A percentile compares a stretch with the other conserved stretches of the same genome.
phyloP scores from a whole-genome alignment of 2,797 vertebrate species.

The Liasis olivaceus region DNA sequence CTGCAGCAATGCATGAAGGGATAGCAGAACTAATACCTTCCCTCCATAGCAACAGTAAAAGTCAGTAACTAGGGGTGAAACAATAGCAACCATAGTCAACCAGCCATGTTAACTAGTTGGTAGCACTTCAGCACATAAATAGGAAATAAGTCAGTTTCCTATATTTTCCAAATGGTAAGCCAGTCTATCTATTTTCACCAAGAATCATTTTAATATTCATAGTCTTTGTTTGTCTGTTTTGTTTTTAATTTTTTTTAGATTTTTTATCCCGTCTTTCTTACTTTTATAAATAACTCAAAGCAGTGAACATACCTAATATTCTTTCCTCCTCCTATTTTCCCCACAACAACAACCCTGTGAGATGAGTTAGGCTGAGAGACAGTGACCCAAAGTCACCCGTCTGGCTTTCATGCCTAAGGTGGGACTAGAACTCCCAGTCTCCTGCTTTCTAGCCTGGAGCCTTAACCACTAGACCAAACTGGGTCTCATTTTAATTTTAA shows the following conservation, averaged over 20 bases:
- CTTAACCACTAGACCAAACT: too few relatives aligned
- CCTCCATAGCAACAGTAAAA: not conserved
- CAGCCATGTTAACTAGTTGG: not conserved
- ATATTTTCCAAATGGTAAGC: not conserved
- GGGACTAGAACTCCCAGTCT: not conserved
- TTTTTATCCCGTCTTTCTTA: too few relatives aligned
- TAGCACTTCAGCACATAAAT: not conserved
- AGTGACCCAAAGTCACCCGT: too few relatives aligned
- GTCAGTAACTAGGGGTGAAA: not conserved
- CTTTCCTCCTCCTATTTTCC: too few relatives aligned
- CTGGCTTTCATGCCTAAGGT: too few relatives aligned
- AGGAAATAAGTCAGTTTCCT: not conserved
- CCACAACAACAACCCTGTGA: too few relatives aligned
- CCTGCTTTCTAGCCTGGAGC: too few relatives aligned
- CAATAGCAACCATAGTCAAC: not conserved
- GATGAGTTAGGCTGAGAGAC: too few relatives aligned
- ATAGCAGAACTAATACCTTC: not conserved
- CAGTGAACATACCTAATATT: too few relatives aligned
- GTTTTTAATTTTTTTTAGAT: not conserved
- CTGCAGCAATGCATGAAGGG: not conserved
- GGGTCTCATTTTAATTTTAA: too few relatives aligned
- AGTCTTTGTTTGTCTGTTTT: not conserved
- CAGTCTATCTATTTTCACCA: not conserved
- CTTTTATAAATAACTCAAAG: too few relatives aligned
- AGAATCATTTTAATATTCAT: not conserved